phyloP scores from a whole-genome alignment of 2,113 vertebrate genomes.

The Mellivora capensis region DNA sequence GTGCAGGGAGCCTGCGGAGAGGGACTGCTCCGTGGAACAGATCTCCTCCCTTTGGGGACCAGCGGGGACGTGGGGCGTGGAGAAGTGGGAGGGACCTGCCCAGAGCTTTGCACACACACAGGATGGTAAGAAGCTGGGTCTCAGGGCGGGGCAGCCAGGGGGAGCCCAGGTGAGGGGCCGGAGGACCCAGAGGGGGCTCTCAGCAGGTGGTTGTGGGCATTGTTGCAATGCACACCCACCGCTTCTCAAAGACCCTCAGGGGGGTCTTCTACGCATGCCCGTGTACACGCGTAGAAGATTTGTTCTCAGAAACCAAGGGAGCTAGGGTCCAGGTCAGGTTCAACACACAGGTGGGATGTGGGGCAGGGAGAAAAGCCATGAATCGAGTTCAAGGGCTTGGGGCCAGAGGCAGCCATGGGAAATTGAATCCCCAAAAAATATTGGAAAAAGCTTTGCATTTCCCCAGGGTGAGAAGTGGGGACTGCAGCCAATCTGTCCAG shows the following conservation, averaged over 20 bases:
- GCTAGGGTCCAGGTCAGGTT: rapidly evolving
- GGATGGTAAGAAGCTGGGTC: background rate
- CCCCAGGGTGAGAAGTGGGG: background rate
- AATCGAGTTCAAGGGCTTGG: background rate
- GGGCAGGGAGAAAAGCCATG: rapidly evolving
- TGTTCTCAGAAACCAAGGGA: background rate
- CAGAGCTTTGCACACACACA: rapidly evolving
- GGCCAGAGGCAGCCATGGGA: background rate
- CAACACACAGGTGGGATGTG: too few species aligned
- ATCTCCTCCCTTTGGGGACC: background rate
- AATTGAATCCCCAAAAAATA: background rate
- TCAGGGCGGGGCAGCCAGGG: rapidly evolving
- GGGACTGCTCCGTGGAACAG: background rate
- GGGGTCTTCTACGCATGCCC: rapidly evolving
- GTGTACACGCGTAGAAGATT: too few species aligned
- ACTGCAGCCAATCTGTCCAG: background rate
- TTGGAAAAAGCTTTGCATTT: background rate
- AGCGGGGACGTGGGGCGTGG: background rate
- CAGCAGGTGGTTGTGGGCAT: background rate
- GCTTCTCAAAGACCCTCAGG: background rate
- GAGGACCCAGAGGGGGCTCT: background rate
- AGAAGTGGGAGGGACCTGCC: too few species aligned
- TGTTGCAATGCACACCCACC: rapidly evolving
- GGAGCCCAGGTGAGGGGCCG: rapidly evolving
- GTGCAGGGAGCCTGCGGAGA: rapidly evolving